A percentile compares a stretch with the other conserved stretches of the same genome.
Evolutionary conservation across 2,797 vertebrate species (phyloP).

Genomic region (Channallabes apus): DNA sequence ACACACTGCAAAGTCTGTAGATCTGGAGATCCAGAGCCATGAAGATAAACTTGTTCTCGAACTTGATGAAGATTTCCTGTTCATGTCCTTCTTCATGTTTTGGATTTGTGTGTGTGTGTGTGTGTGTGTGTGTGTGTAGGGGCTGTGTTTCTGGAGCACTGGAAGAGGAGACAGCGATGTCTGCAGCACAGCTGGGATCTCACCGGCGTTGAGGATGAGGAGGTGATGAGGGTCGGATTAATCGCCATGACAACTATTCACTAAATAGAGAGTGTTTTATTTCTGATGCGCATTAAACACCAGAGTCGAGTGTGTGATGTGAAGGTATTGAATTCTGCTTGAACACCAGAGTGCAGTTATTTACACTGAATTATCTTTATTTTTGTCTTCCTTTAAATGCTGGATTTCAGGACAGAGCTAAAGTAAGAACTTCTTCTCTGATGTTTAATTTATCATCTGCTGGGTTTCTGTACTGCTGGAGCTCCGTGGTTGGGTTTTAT

Average conservation of each 20-base stretch:
- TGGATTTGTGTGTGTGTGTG: slow-evolving; percentile 4
- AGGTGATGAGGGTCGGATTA: slow-evolving; percentile 79
- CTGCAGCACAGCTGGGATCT: slow-evolving; percentile 94
- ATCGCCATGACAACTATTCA: not conserved
- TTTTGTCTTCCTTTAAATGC: slow-evolving; percentile 46
- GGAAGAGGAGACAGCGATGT: slow-evolving; percentile 95
- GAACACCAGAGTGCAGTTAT: slow-evolving; percentile 29
- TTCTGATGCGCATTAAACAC: not conserved
- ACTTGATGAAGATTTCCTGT: not conserved
- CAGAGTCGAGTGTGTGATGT: not conserved
- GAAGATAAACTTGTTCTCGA: not conserved
- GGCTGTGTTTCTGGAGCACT: slow-evolving; percentile 95
- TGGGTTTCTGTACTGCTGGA: not conserved
- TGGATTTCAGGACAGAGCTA: slow-evolving; percentile 69
- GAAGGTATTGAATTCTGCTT: slow-evolving; percentile 60
- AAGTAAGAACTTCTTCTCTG: slow-evolving; percentile 61
- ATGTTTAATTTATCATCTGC: not conserved
- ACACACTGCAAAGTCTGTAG: not conserved
- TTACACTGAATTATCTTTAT: not conserved
- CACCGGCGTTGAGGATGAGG: slow-evolving; percentile 91
- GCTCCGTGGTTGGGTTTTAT: not conserved
- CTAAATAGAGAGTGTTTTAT: not conserved
- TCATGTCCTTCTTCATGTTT: not conserved
- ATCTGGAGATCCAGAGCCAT: not conserved
- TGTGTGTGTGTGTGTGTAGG: slow-evolving; percentile 69